Conservation (phyloP, 1,140 invertebrate species). For the Drosophila sp. region DNA sequence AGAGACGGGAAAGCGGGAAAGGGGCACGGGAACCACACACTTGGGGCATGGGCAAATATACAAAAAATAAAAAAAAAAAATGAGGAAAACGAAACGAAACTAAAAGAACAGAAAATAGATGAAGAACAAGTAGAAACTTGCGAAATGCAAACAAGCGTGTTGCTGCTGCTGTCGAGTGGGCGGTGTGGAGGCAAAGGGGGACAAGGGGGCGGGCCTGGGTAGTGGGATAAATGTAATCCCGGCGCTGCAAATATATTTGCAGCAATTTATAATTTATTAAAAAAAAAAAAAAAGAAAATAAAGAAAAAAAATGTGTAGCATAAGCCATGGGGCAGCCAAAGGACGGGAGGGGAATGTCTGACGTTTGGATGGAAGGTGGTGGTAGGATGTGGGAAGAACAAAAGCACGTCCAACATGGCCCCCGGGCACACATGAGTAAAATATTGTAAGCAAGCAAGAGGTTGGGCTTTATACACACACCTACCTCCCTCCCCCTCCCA, state of each 20-base stretch:
- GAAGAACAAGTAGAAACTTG: slow-evolving; percentile 48
- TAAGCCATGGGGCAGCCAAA: slow-evolving; percentile 67
- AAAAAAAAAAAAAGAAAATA: slow-evolving; percentile 36
- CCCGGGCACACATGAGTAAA: slow-evolving; percentile 53
- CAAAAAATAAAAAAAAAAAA: neutral
- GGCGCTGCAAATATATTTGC: slow-evolving; percentile 77
- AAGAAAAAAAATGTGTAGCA: slow-evolving; percentile 41
- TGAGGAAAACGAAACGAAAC: neutral
- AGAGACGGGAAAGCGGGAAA: slow-evolving; percentile 7
- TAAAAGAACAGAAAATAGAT: slow-evolving; percentile 14
- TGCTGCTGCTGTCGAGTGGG: neutral
- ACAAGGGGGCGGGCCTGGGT: too few species aligned
- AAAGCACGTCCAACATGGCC: slow-evolving; percentile 36
- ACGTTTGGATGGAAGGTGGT: too few species aligned
- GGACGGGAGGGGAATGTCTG: neutral
- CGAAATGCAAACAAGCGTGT: slow-evolving; percentile 66
- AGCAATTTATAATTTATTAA: slow-evolving; percentile 81
- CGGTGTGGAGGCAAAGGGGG: slow-evolving; percentile 13
- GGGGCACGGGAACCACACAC: slow-evolving; percentile 50
- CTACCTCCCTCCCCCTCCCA: neutral
- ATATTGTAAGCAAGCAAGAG: slow-evolving; percentile 32
- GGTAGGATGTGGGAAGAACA: slow-evolving; percentile 48
- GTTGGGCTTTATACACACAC: neutral
- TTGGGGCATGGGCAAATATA: slow-evolving; percentile 51
- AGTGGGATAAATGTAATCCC: slow-evolving; percentile 71